Base-by-base conservation (phyloP, 2,888 invertebrate species). In the Boloria euphrosyne region DNA sequence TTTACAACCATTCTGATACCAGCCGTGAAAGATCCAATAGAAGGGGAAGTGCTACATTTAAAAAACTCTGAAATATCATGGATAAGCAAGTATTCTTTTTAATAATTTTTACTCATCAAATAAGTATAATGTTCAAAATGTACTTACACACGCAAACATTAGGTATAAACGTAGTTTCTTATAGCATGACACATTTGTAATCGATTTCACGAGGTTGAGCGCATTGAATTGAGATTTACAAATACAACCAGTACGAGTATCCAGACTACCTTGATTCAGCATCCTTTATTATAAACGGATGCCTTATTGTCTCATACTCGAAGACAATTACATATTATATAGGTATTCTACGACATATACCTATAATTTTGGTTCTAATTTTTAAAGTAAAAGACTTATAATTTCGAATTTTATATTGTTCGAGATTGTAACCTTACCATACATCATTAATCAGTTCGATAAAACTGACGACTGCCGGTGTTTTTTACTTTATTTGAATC, bases 1-100 rank as follows among this genome's bases (percentile, higher is more conserved):
- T 96, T 96, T 75, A 95, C 96, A 0, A 96, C 97, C 4, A 96
- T 97, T 69, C 93, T 96, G 17, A 96, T 97, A 75, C 96, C 96
- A 6, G 95, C 95, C 7, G 93, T 97, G 51, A 92, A 88, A 70
- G 86, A 93, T 55, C 94, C 93, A 2, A 84, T 80, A 49, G 87
- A 89, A 44, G 90, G 78, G 2, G 90, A 90, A 81, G 68, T 80
- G 16, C 75, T 94, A 84, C 82, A 91, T 66, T 85, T 96, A 67
- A 92, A 92, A 65, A 92, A 92, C 75, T 93, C 94, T 17, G 93
- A 95, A 83, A 93, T 96, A 74, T 96, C 96, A 38, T 96, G 96
- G 96, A 95, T 96, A 80, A 94, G 96, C 96, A 88, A 90, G 93
- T 86, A 50, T 43, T 51, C 18, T 22, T 46, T 10, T 38, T 38